Percentiles rank a stretch among this genome's conserved stretches.
Evolutionary conservation across 2,888 invertebrate genomes (phyloP).

Genomic region (Venusia cambrica): DNA sequence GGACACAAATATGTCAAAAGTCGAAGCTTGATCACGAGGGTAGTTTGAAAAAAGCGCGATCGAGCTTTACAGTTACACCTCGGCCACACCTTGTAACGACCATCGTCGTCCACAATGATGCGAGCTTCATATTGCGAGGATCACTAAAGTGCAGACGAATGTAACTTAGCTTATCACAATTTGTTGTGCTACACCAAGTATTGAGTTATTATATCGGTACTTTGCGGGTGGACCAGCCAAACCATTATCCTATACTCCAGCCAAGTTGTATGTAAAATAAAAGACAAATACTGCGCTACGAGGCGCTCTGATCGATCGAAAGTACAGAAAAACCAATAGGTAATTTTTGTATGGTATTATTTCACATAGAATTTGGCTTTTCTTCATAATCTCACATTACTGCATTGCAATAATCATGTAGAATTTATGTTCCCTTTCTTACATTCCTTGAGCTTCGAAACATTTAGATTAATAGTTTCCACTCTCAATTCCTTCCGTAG

Average conservation of each 20-base stretch:
- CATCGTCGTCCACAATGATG: no score
- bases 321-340: no score
- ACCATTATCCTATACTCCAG: slow-evolving; percentile 43
- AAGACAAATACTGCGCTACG: no score
- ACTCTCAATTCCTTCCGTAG: slow-evolving; percentile 12
- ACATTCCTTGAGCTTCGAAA: slow-evolving; percentile 10
- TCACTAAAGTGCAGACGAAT: slow-evolving; percentile 13
- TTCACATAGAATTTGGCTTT: no score
- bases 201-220: slow-evolving; percentile 33
- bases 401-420: slow-evolving; percentile 7
- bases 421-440: slow-evolving; percentile 6
- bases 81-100: no score
- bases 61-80: slow-evolving; percentile 37
- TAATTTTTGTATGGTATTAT: no score
- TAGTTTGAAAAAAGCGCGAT: slow-evolving; percentile 38
- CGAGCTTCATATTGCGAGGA: slow-evolving; percentile 38
- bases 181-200: slow-evolving; percentile 41
- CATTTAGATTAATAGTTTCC: slow-evolving; percentile 1
- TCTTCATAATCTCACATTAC: no score
- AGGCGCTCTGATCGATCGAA: no score
- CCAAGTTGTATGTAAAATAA: no score
- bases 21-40: slow-evolving; percentile 46
- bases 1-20: slow-evolving; percentile 37
- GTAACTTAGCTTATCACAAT: slow-evolving; percentile 35
- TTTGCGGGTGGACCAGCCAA: slow-evolving; percentile 49